Base-by-base conservation (phyloP, 2,888 invertebrate genomes). In the Tinea semifulvella region DNA sequence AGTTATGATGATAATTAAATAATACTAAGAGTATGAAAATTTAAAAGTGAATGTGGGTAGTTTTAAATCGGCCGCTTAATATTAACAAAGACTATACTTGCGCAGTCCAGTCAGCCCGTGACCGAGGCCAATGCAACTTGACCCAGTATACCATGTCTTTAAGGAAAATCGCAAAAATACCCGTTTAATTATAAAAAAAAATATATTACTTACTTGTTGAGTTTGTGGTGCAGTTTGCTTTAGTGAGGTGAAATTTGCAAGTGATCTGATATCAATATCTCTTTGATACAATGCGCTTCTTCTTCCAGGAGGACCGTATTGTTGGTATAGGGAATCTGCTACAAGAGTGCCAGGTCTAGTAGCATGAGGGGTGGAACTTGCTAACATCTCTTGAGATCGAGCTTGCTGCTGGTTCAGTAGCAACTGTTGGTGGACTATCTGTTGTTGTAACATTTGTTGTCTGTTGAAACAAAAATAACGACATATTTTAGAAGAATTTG, bases 321-420 rank as follows among this genome's bases (percentile, higher is more conserved):
- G 81, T 50, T 82, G 82, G 55, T 82, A 82, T 14, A 82, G 51
- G 1, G 77, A 75, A 51, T 82, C 82, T 13, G 79, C 72, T 1
- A 81, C 81, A 5, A 82, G 53, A 1, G 80, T 74, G 42, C 75
- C 75, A 6, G 44, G 42, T 18, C 73, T 58, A 3, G 53, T 49
- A 25, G 46, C 4, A 48, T 71, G 64, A 2, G 70, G 69, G 1
- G 71, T 65, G 5, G 77, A 66, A 2, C 58, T 55, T 3, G 81
- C 72, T 40, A 85, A 59, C 72, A 84, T 79, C 60, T 85, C 85
- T 50, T 85, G 85, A 3, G 85, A 84, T 52, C 85, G 69, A 2
- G 82, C 75, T 52, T 82, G 82, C 43, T 79, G 80, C 48, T 64
- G 80, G 43, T 82, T 56, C 50, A 82, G 60, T 62, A 83, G 68